Evolutionary conservation across 2,797 vertebrate species (phyloP).

Genomic region (Microctenopoma lineatum): DNA sequence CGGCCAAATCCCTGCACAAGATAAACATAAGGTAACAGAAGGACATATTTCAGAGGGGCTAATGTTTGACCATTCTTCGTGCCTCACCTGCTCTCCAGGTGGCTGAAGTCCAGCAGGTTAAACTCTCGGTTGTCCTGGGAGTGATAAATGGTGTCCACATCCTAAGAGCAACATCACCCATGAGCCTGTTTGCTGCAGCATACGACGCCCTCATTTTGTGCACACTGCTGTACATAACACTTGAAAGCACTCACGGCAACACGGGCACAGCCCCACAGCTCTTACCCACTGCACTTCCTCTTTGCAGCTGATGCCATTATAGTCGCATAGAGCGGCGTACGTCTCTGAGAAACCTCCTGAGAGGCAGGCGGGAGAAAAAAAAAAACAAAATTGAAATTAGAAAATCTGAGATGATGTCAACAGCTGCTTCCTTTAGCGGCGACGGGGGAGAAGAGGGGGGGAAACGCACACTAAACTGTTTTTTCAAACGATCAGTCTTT

Average conservation of each 20-base stretch:
- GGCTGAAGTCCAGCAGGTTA: conserved; percentile 93
- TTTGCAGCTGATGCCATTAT: conserved; percentile 92
- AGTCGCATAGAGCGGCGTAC: conserved; percentile 92
- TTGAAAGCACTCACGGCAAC: conserved; percentile 62
- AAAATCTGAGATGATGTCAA: conserved; percentile 51
- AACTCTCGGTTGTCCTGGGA: conserved; percentile 93
- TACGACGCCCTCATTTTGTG: conserved; percentile 36
- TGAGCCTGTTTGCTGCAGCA: conserved; percentile 48
- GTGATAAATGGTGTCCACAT: conserved; percentile 95
- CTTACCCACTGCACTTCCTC: conserved; percentile 95
- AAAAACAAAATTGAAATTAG: background rate
- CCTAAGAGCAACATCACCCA: conserved; percentile 78
- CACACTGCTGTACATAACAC: conserved; percentile 51
- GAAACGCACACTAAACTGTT: conserved; percentile 44
- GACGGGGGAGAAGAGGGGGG: conserved; percentile 27
- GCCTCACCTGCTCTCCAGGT: conserved; percentile 90
- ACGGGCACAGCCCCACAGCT: conserved; percentile 63
- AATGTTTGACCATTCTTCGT: background rate
- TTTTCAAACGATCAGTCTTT: conserved; percentile 60
- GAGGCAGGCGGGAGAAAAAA: conserved; percentile 26
- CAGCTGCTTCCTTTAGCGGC: conserved; percentile 67
- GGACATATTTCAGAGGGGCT: background rate
- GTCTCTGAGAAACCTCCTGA: conserved; percentile 94
- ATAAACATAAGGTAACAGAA: conserved; percentile 1
- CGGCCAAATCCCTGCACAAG: conserved; percentile 87